Evolutionary conservation across 1,140 invertebrate species (phyloP).

Genomic region (Phocides pigmalion): DNA sequence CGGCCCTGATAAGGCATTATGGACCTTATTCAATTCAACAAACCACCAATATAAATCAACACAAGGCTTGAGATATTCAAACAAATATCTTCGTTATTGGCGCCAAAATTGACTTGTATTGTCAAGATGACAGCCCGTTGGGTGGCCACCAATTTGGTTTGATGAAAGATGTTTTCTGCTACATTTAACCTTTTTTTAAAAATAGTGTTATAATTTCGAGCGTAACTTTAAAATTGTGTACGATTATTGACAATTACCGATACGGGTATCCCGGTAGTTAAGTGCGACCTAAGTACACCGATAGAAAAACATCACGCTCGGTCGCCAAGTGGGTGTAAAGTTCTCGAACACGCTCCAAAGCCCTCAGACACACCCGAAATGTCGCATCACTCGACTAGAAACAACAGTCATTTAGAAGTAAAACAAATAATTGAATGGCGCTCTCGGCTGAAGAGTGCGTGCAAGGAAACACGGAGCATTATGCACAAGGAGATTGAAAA

Average conservation of each 20-base stretch:
- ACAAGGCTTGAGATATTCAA: constrained; percentile 28
- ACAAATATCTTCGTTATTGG: constrained; percentile 45
- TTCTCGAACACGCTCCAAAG: constrained; percentile 52
- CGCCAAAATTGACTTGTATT: constrained; percentile 75
- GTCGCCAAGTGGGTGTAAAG: constrained; percentile 62
- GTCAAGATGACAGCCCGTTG: constrained; percentile 63
- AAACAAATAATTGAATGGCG: constrained; percentile 75
- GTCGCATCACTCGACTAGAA: constrained; percentile 57
- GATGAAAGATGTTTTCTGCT: constrained; percentile 40
- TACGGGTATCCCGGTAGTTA: constrained; percentile 33
- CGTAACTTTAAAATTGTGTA: background rate
- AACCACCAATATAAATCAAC: background rate
- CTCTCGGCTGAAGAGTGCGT: constrained; percentile 65
- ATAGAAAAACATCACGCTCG: constrained; percentile 58
- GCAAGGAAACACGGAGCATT: constrained; percentile 71
- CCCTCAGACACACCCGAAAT: constrained; percentile 62
- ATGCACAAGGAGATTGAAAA: constrained; percentile 78
- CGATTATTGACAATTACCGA: constrained; percentile 11
- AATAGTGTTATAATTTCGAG: background rate
- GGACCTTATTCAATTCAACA: constrained; percentile 41
- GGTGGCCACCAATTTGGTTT: constrained; percentile 64
- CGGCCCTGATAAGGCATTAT: constrained; percentile 36
- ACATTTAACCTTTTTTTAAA: background rate
- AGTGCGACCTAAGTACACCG: constrained; percentile 30
- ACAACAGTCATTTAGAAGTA: constrained; percentile 71